Evolutionary conservation across 2,888 invertebrate genomes (phyloP).

Genomic region (Beris morrisii): DNA sequence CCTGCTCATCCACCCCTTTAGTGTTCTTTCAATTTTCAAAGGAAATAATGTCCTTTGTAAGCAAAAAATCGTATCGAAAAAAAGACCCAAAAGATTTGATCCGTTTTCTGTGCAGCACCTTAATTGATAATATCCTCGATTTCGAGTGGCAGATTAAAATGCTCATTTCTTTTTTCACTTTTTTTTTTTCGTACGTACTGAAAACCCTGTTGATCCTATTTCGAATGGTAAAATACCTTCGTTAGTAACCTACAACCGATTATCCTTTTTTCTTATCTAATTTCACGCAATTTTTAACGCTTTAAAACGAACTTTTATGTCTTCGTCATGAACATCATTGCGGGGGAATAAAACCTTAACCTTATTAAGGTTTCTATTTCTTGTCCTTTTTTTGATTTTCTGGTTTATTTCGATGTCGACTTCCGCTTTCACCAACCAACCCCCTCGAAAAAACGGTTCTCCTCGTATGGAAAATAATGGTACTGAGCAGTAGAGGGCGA

Average conservation of each 20-base stretch:
- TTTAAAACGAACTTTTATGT: slow-evolving; percentile 25
- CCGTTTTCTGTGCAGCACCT: slow-evolving; percentile 16
- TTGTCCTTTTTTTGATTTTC: background rate
- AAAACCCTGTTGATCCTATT: slow-evolving; percentile 29
- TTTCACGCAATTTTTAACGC: slow-evolving; percentile 31
- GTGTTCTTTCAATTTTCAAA: background rate
- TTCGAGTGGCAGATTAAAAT: slow-evolving; percentile 9
- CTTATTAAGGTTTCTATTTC: slow-evolving; percentile 28
- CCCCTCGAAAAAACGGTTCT: too few relatives aligned
- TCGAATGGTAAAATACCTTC: slow-evolving; percentile 12
- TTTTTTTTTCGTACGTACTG: too few relatives aligned
- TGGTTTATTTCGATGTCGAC: slow-evolving; percentile 19
- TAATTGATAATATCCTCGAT: slow-evolving; percentile 31
- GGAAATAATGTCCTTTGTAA: slow-evolving; percentile 25
- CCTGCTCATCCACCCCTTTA: slow-evolving; percentile 11
- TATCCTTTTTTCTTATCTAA: slow-evolving; percentile 31
- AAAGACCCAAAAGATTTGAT: slow-evolving; percentile 12
- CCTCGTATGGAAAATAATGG: too few relatives aligned
- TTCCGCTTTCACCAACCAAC: background rate
- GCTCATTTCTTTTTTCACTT: slow-evolving; percentile 3
- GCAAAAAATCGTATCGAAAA: slow-evolving; percentile 14
- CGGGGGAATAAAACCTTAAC: slow-evolving; percentile 6
- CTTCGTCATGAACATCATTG: background rate
- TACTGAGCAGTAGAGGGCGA: too few relatives aligned
- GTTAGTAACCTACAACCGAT: slow-evolving; percentile 28